Evolutionary conservation across 1,140 invertebrate species (phyloP).

Genomic region (Diabrotica undecimpunctata): DNA sequence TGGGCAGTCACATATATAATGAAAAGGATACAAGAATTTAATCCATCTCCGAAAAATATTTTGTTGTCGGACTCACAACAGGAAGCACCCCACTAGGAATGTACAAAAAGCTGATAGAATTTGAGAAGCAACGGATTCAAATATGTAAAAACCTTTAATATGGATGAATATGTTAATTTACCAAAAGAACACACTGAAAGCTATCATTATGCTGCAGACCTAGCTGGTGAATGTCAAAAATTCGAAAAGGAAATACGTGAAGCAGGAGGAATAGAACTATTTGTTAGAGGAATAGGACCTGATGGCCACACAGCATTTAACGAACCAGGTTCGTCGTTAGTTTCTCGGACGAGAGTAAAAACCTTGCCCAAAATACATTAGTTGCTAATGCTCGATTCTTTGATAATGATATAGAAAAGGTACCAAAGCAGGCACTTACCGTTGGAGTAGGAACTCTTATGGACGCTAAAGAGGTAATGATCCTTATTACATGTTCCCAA

Average conservation of each 20-base stretch:
- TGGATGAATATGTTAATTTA: constrained; percentile 99
- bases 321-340: constrained; percentile 91
- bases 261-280: constrained; percentile 92
- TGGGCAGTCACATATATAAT: constrained; percentile 96
- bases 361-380: constrained; percentile 92
- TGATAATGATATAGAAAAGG: constrained; percentile 87
- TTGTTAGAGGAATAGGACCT: constrained; percentile 96
- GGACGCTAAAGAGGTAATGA: constrained; percentile 93
- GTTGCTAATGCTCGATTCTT: constrained; percentile 97
- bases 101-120: constrained; percentile 92
- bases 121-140: constrained; percentile 86
- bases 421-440: constrained; percentile 90
- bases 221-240: constrained; percentile 80
- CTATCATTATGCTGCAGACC: constrained; percentile 90
- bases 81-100: constrained; percentile 94
- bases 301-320: constrained; percentile 99
- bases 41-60: constrained; percentile 82
- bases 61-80: constrained; percentile 96
- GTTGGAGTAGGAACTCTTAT: constrained; percentile 99
- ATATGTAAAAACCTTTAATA: constrained; percentile 99
- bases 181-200: constrained; percentile 93
- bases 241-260: constrained; percentile 86
- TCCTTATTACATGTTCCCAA: too few relatives aligned
- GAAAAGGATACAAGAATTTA: constrained; percentile 89
- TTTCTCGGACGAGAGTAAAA: constrained; percentile 93